Evolutionary conservation across 92 coral and sea anemone species (phyloP).

Genomic region (Parazoanthus darwini): DNA sequence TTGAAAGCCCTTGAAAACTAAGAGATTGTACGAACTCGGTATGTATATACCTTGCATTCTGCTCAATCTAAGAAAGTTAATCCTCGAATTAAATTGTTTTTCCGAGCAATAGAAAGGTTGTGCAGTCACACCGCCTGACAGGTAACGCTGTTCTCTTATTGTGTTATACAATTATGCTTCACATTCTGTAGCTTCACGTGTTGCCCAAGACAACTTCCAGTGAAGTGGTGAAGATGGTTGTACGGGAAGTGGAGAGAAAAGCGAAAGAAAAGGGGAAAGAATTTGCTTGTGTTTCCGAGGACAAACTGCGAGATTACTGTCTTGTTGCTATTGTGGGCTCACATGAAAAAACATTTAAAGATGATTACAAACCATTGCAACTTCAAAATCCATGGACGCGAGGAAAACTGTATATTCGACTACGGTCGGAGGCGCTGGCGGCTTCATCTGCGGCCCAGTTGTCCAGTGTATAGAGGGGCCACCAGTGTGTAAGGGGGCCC

Average conservation of each 20-base stretch:
- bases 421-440: slow-evolving; percentile 91
- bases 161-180: background rate
- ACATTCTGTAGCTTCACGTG: slow-evolving; percentile 73
- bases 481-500: too few species aligned
- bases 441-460: slow-evolving; percentile 76
- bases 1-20: too few species aligned
- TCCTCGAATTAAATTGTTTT: background rate
- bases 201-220: slow-evolving; percentile 80
- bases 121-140: too few species aligned
- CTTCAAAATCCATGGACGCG: slow-evolving; percentile 97
- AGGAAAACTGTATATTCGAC: slow-evolving; percentile 84
- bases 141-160: background rate
- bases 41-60: too few species aligned
- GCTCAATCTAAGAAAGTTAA: background rate
- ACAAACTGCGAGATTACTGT: slow-evolving; percentile 72
- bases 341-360: slow-evolving; percentile 86
- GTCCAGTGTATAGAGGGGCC: slow-evolving; percentile 63
- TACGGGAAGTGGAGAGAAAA: slow-evolving; percentile 80
- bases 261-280: slow-evolving; percentile 65
- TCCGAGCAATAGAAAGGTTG: background rate
- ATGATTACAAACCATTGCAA: slow-evolving; percentile 80
- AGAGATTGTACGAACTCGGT: too few species aligned
- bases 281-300: slow-evolving; percentile 55
- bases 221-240: slow-evolving; percentile 88
- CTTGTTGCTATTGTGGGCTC: slow-evolving; percentile 93